Evolutionary conservation across 1,140 invertebrate species (phyloP).

Genomic region (Apis florea): DNA sequence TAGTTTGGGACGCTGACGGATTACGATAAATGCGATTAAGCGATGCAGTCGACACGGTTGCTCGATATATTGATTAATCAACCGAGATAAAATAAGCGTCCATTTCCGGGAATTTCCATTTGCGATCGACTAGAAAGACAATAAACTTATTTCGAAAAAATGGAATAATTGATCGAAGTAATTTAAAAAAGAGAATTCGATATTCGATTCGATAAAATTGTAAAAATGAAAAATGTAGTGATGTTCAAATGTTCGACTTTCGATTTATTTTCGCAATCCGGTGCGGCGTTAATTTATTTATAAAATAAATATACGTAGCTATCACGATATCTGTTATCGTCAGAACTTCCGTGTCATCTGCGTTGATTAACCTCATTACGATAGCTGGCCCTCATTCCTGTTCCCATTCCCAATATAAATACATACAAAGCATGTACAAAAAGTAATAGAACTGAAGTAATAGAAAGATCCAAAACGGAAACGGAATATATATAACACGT

Average conservation of each 20-base stretch:
- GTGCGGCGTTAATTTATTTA: conserved; percentile 26
- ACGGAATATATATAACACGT: no score
- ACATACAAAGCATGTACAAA: no score
- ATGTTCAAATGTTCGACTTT: not conserved
- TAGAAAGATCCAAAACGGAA: no score
- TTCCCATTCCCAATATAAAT: not conserved
- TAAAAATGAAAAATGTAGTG: no score
- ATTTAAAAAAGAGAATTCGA: not conserved
- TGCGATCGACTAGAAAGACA: not conserved
- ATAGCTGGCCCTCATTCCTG: no score
- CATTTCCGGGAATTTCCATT: not conserved
- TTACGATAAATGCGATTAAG: conserved; percentile 45
- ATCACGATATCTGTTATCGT: conserved; percentile 14
- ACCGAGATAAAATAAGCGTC: not conserved
- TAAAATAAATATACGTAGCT: conserved; percentile 5
- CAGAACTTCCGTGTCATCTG: conserved; percentile 2
- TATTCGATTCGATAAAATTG: not conserved
- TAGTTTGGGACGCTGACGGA: conserved; percentile 33
- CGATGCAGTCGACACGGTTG: conserved; percentile 3
- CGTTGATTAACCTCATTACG: conserved; percentile 17
- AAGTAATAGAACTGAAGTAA: no score
- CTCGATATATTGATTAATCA: conserved; percentile 35
- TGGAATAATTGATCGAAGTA: not conserved
- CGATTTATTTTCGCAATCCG: conserved; percentile 13
- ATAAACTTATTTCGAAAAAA: not conserved